Conservation (phyloP, 2,797 vertebrate species). For the Anomalospiza imberbis region DNA sequence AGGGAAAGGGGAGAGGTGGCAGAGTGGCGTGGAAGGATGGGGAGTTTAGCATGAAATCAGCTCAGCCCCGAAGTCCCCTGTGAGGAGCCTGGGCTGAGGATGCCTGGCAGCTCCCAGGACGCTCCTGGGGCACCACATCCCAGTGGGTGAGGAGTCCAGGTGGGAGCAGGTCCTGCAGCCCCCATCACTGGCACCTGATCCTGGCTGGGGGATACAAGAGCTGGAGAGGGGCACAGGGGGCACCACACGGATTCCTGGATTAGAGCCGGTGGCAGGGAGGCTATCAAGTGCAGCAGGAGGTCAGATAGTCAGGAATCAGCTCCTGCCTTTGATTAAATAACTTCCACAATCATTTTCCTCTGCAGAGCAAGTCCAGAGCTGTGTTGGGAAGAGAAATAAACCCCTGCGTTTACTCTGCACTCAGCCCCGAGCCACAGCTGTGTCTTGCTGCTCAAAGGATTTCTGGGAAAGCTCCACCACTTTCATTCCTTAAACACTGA, state of each 20-base stretch:
- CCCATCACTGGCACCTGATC: not conserved
- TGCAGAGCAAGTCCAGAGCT: not conserved
- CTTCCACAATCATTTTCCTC: not conserved
- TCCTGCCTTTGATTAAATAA: not conserved
- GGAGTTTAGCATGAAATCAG: not conserved
- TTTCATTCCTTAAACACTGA: conserved; percentile 66
- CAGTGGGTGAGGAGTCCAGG: not conserved
- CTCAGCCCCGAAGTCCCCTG: fast-evolving
- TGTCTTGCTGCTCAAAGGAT: conserved; percentile 50
- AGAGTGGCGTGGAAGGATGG: not conserved
- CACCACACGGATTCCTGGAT: fast-evolving
- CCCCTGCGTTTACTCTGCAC: not conserved
- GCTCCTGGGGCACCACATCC: not conserved
- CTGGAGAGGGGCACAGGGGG: not conserved
- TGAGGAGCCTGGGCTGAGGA: not conserved
- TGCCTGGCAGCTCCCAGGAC: not conserved
- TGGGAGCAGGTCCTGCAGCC: not conserved
- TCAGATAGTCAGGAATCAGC: not conserved
- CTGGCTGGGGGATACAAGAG: not conserved
- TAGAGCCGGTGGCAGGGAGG: not conserved
- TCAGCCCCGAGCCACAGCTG: not conserved
- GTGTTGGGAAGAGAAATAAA: not conserved
- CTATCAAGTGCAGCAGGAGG: not conserved
- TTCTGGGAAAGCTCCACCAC: conserved; percentile 32
- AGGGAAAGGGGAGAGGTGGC: not conserved